Evolutionary conservation across 2,113 vertebrate species (phyloP).

Genomic region (Pampusana beccarii): DNA sequence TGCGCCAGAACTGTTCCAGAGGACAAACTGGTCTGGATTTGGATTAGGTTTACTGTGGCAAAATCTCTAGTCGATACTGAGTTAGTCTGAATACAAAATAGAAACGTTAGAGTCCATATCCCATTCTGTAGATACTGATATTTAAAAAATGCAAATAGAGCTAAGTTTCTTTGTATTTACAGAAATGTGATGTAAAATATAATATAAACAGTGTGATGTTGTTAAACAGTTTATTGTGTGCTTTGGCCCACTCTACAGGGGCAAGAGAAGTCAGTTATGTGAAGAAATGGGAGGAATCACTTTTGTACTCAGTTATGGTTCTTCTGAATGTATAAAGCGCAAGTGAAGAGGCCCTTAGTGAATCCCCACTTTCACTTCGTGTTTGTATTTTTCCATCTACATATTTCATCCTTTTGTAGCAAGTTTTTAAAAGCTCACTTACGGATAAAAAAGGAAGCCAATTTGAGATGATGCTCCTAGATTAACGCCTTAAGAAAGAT

Average conservation of each 20-base stretch:
- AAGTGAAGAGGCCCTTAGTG: not conserved
- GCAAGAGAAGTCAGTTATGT: not conserved
- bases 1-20: not conserved
- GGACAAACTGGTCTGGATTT: not conserved
- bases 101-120: not conserved
- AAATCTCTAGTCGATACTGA: not conserved
- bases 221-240: not conserved
- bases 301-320: not conserved
- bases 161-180: not conserved
- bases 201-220: not conserved
- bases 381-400: not conserved
- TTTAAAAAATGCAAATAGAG: not conserved
- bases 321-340: accelerated
- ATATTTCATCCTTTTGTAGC: not conserved
- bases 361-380: not conserved
- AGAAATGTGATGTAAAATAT: not conserved
- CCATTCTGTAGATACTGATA: not conserved
- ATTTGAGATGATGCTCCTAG: not conserved
- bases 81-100: not conserved
- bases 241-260: not conserved
- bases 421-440: conserved; percentile 6
- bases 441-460: not conserved
- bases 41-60: not conserved
- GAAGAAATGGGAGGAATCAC: not conserved
- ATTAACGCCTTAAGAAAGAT: conserved; percentile 20